Evolutionary conservation across 2,888 invertebrate species (phyloP).

Genomic region (Muschampia plurimacula): DNA sequence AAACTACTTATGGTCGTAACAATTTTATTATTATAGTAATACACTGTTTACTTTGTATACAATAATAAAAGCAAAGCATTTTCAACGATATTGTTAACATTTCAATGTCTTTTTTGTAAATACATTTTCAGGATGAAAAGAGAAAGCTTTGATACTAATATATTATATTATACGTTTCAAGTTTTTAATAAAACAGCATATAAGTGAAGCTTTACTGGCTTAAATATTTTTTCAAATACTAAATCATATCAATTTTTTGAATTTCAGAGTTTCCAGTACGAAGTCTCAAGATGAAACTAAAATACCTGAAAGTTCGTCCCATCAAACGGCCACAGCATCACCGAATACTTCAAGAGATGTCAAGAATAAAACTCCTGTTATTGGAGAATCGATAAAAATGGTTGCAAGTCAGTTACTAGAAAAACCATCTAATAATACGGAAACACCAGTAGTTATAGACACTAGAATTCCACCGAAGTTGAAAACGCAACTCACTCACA

Average conservation of each 20-base stretch:
- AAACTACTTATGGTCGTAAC: not conserved
- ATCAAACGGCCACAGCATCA: slow-evolving; percentile 43
- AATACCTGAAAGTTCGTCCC: slow-evolving; percentile 36
- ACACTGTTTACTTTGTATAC: too few species aligned
- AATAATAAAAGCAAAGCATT: too few species aligned
- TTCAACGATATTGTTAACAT: too few species aligned
- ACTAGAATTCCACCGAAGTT: slow-evolving; percentile 88
- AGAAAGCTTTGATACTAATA: too few species aligned
- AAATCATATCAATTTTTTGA: not conserved
- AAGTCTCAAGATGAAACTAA: slow-evolving; percentile 40
- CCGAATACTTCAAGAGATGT: slow-evolving; percentile 67
- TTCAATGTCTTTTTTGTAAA: not conserved
- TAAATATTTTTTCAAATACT: too few species aligned
- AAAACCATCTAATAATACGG: slow-evolving; percentile 64
- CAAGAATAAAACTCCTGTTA: slow-evolving; percentile 70
- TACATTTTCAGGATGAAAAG: too few species aligned
- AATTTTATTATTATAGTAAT: too few species aligned
- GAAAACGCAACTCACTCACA: slow-evolving; percentile 79
- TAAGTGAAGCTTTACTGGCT: too few species aligned
- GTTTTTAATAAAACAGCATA: too few species aligned
- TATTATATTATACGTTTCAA: too few species aligned
- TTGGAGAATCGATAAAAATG: slow-evolving; percentile 86
- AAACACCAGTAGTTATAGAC: slow-evolving; percentile 80
- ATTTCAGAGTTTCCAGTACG: slow-evolving; percentile 40
- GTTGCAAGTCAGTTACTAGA: slow-evolving; percentile 86